Conservation (phyloP, 30 jellyfish, hydroid and myxozoan species). For the Turritopsis dohrnii region DNA sequence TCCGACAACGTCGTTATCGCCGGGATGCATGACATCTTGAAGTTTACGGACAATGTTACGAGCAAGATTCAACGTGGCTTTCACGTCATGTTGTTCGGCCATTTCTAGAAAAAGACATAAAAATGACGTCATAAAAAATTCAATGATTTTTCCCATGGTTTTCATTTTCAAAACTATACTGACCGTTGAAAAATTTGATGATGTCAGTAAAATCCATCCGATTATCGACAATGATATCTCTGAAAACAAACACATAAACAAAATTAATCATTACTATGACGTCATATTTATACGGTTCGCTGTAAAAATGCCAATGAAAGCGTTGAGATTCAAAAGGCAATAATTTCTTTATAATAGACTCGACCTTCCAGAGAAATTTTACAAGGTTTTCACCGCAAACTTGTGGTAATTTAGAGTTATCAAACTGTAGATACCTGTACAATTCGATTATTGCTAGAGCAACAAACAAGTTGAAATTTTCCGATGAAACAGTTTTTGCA, state of each 20-base stretch:
- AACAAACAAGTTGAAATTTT: conserved; percentile 76
- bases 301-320: too few species aligned
- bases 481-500: conserved; percentile 74
- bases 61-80: conserved; percentile 86
- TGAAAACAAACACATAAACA: conserved; percentile 18
- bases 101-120: conserved; percentile 41
- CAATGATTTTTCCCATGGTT: too few species aligned
- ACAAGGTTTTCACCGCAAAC: too few species aligned
- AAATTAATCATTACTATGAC: not conserved
- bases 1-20: conserved; percentile 29
- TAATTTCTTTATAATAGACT: too few species aligned
- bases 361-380: too few species aligned
- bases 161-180: not conserved
- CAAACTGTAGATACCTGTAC: conserved; percentile 88
- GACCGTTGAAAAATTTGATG: conserved; percentile 95
- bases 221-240: conserved; percentile 92
- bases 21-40: conserved; percentile 95
- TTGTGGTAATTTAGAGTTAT: too few species aligned
- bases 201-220: conserved; percentile 94
- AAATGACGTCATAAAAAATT: not conserved
- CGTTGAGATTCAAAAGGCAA: too few species aligned
- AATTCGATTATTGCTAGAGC: conserved; percentile 90
- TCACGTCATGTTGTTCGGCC: conserved; percentile 98
- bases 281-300: conserved; percentile 76
- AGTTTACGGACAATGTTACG: conserved; percentile 86